These are phyloP conservation scores for Habroteleia sp. DNA, from an alignment of 2,888 invertebrate species.

Conservation along the genomic window DNA sequence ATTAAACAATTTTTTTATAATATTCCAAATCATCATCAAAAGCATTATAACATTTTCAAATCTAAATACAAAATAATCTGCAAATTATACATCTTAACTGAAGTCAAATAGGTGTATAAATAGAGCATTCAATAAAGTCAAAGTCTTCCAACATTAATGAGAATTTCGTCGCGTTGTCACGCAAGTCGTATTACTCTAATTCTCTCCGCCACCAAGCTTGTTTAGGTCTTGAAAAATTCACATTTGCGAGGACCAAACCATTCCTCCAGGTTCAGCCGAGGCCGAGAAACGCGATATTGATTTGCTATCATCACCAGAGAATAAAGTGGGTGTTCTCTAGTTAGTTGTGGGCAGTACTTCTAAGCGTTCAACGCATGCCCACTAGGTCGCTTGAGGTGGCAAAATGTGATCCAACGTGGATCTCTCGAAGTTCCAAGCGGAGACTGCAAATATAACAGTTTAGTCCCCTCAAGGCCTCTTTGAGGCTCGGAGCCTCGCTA, in stretches of 20 bases:
- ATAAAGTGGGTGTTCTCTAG: constrained; percentile 72
- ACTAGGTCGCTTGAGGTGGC: constrained; percentile 15
- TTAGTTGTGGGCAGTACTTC: constrained; percentile 68
- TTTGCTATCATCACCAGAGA: constrained; percentile 80
- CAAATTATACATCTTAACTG: constrained; percentile 7
- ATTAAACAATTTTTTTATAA: too few species aligned
- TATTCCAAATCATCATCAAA: too few species aligned
- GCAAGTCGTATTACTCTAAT: constrained; percentile 61
- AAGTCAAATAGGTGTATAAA: constrained; percentile 41
- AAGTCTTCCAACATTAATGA: constrained; percentile 52
- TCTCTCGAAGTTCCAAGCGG: constrained; percentile 61
- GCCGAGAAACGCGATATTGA: constrained; percentile 73
- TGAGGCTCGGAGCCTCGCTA: constrained; percentile 62
- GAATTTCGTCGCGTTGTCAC: constrained; percentile 60
- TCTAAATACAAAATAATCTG: too few species aligned
- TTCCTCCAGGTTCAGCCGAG: constrained; percentile 35
- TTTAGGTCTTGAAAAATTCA: constrained; percentile 45
- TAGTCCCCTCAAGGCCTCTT: constrained; percentile 66
- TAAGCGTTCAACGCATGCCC: constrained; percentile 64
- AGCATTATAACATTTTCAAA: not conserved
- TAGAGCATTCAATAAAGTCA: constrained; percentile 51
- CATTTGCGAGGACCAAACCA: constrained; percentile 29
- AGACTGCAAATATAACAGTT: constrained; percentile 50
- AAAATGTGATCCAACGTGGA: constrained; percentile 27
- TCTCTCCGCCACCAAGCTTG: constrained; percentile 42